Evolutionary conservation across 2,888 invertebrate species (phyloP), one percentile per base, ranked within the genome.

Genomic region (Brachypalpus laphriformis): DNA sequence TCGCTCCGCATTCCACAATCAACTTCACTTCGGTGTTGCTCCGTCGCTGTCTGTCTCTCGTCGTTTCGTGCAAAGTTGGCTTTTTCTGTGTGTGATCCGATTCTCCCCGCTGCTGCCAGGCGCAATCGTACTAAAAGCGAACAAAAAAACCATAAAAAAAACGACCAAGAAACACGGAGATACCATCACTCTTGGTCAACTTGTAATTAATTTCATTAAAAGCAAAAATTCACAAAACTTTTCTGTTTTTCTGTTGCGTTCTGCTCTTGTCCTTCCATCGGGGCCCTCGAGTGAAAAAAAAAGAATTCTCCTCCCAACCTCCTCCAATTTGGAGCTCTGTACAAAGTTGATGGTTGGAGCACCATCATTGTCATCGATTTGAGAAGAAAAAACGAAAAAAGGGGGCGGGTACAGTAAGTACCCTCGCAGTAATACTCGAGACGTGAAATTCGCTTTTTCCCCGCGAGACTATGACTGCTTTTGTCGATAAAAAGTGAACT

Each of bases 281-380:
- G 20, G 42, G 45, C 42, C 28, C 14, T 28, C 16, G 40, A 16
- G n/a, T 8, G 22, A 45, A 45, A 22, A 11, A 65, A 49, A 28
- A 37, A 16, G 28, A 28, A 42, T 14, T 22, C 5, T 25, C 25
- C 3, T 28, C 56, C 28, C 56, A 77, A 34, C 40, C 45, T 56
- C 57, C 16, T 59, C 25, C 59, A 65, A 70, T 57, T 49, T 65
- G 59, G 70, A 80, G 59, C 70, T 57, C n/a, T n/a, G n/a, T n/a
- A 47, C 80, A 75, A 65, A 80, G 68, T 75, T 59, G 80, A 80
- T 80, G 80, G 78, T n/a, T 85, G 81, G 81, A 85, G 85, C 81
- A 81, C 85, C 85, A 85, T 81, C 85, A 81, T 76, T 81, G 85
- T 81, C 75, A 85, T 85, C 85, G 85, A 85, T 85, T 25, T 85